Base-by-base conservation (phyloP, 2,888 invertebrate species). In the Zygothrica quintamaculata region DNA sequence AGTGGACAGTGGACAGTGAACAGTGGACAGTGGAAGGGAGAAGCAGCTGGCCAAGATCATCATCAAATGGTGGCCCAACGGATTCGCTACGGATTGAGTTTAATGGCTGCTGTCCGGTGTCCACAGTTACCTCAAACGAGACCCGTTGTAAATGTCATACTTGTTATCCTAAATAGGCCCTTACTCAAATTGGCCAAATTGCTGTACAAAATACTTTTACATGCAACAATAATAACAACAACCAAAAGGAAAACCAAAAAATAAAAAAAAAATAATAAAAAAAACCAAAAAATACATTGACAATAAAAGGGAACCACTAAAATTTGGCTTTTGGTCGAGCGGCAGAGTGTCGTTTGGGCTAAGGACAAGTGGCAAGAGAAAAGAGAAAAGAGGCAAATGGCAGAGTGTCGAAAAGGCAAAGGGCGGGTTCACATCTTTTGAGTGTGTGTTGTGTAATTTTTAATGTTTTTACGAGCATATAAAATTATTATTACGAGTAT, bases 381-480 rank as follows among this genome's bases (percentile, higher is more conserved):
- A 31, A n/a, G 31, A 4, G 8, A 5, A 2, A 22, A 22, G 18
- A 44, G 25, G 57, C 53, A 44, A 31, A 3, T n/a, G n/a, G n/a
- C n/a, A n/a, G n/a, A n/a, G n/a, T n/a, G n/a, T n/a, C n/a, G n/a
- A n/a, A n/a, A n/a, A 31, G 50, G 16, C 56, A 65, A 55, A 56
- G 37, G 50, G 11, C 7, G 43, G 55, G 18, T 22, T 31, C 50
- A 40, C 31, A 36, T 65, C 51, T 65, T n/a, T 58, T 51, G 57
- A 58, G 42, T 55, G 47, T 48, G 51, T 59, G 60, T 61, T 50
- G 62, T 71, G 61, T 65, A 72, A 80, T 77, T 77, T 79, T 84
- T 65, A 84, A 77, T 80, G 78, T 67, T 76, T 81, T 81, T 85
- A 82, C 65, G 81, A 79, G 80, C 79, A 65, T 66, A 82, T 82